A percentile compares a stretch with the other conserved stretches of the same genome.
Conservation (phyloP, 2,888 invertebrate genomes). For the Tridacna crocea region DNA sequence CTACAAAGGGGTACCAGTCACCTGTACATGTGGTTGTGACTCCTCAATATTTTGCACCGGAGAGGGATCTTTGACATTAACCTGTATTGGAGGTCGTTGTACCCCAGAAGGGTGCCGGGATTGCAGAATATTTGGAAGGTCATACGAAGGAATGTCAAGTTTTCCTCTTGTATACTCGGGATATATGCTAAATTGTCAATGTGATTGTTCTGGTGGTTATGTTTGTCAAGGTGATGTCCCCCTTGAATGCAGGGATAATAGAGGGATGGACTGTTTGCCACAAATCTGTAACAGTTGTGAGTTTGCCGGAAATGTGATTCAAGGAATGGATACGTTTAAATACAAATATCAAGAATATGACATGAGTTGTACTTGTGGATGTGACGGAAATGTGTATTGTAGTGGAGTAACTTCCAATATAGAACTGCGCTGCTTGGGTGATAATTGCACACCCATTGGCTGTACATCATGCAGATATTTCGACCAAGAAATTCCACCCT, state of each 20-base stretch:
- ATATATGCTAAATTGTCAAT: conserved; percentile 42
- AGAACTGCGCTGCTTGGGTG: conserved; percentile 49
- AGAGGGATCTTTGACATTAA: conserved; percentile 8
- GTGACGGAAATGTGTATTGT: conserved; percentile 55
- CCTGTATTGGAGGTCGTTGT: conserved; percentile 36
- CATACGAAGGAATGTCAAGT: conserved; percentile 38
- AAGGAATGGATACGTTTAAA: conserved; percentile 38
- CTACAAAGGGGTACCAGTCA: conserved; percentile 43
- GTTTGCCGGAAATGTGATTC: conserved; percentile 40
- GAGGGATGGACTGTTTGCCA: conserved; percentile 42
- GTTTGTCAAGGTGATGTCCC: conserved; percentile 31
- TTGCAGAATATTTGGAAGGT: conserved; percentile 53
- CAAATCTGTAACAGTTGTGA: conserved; percentile 42
- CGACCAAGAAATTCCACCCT: conserved; percentile 62
- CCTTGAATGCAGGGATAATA: conserved; percentile 22
- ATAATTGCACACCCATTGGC: conserved; percentile 57
- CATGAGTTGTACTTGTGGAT: conserved; percentile 55
- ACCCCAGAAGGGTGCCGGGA: conserved; percentile 56
- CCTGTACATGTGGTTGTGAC: conserved; percentile 46
- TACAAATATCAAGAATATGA: conserved; percentile 49
- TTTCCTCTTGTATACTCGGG: conserved; percentile 51
- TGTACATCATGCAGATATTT: conserved; percentile 67
- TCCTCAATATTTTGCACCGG: conserved; percentile 38
- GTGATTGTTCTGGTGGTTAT: conserved; percentile 53
- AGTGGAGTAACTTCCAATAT: conserved; percentile 44